phyloP scores from a whole-genome alignment of 2,888 invertebrate species.

The Spisula solida region DNA sequence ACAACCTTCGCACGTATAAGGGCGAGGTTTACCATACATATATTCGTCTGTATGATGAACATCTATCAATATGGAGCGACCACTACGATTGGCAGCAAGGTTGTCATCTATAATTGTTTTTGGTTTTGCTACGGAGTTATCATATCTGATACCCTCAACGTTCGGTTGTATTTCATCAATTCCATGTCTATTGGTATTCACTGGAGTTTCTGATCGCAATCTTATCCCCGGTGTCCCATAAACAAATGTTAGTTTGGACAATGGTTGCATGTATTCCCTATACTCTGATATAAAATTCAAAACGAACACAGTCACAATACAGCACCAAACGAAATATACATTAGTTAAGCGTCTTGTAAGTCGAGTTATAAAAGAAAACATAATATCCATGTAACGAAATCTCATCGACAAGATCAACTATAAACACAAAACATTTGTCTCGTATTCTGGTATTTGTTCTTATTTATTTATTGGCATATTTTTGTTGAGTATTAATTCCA shows the following conservation, averaged over 20 bases:
- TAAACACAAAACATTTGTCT: no score
- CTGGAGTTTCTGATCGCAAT: not conserved
- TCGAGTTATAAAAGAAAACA: not conserved
- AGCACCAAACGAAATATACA: not conserved
- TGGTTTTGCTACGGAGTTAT: not conserved
- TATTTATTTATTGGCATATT: no score
- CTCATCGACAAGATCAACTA: no score
- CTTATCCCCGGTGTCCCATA: not conserved
- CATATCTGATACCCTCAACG: not conserved
- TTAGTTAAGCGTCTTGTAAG: not conserved
- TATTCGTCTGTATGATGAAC: not conserved
- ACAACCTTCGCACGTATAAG: constrained; percentile 11
- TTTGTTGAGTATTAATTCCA: no score
- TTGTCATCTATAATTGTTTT: not conserved
- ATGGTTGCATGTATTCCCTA: not conserved
- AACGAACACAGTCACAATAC: not conserved
- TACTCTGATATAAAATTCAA: constrained; percentile 10
- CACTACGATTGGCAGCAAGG: not conserved
- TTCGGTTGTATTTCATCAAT: not conserved
- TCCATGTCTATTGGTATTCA: not conserved
- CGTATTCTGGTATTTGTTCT: no score
- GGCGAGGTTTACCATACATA: not conserved
- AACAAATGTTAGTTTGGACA: not conserved
- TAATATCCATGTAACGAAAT: not conserved
- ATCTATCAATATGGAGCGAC: not conserved